phyloP scores from a whole-genome alignment of 2,113 vertebrate genomes.

The Solea senegalensis region DNA sequence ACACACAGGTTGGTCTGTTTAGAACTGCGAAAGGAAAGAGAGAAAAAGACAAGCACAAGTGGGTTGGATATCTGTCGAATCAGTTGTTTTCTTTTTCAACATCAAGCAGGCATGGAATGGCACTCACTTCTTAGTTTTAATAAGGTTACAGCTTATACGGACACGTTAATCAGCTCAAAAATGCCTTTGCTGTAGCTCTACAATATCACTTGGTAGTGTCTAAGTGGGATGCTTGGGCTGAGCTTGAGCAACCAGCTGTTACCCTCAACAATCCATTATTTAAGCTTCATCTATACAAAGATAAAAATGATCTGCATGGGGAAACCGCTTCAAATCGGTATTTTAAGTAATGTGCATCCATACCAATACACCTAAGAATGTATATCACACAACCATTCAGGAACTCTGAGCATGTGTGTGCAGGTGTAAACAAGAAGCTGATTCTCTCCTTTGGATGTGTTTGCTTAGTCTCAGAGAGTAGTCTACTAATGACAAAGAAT shows the following conservation, averaged over 20 bases:
- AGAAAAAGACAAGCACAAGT: slow-evolving; percentile 82
- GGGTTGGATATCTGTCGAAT: slow-evolving; percentile 78
- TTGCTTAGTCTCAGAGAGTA: no score
- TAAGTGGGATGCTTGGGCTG: slow-evolving; percentile 57
- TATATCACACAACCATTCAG: no score
- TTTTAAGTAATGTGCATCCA: no score
- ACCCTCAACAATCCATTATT: slow-evolving; percentile 18
- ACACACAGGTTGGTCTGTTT: slow-evolving; percentile 83
- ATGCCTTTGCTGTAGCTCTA: slow-evolving; percentile 36
- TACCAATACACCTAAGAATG: no score
- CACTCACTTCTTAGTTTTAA: slow-evolving; percentile 59
- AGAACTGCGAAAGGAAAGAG: slow-evolving; percentile 82
- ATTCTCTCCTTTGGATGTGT: no score
- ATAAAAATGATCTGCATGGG: no score
- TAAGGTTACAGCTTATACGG: slow-evolving; percentile 34
- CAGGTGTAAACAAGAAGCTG: no score
- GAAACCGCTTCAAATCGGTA: no score
- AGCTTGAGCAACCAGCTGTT: slow-evolving; percentile 27
- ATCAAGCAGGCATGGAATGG: slow-evolving; percentile 77
- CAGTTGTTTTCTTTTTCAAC: slow-evolving; percentile 59
- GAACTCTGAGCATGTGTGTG: no score
- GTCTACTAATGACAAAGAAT: no score
- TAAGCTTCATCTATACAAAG: no score
- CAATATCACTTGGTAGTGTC: slow-evolving; percentile 20
- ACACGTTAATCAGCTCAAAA: slow-evolving; percentile 50